Evolutionary conservation across 2,888 invertebrate genomes (phyloP).

Genomic region (Acanthococcus lagerstroemiae): DNA sequence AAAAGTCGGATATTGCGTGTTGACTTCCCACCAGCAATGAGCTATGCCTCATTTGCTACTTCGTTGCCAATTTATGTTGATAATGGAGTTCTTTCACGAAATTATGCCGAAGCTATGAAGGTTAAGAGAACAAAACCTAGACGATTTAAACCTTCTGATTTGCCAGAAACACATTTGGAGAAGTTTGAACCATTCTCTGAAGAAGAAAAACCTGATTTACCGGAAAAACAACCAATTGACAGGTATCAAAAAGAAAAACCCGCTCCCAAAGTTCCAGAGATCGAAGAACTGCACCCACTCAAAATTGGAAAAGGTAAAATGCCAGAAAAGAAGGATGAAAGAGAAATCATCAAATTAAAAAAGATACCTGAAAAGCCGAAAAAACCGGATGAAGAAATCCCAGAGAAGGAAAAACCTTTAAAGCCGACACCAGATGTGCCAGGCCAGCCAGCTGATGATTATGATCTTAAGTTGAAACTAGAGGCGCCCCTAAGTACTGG

Average conservation of each 20-base stretch:
- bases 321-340: conserved; percentile 38
- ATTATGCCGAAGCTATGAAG: conserved; percentile 39
- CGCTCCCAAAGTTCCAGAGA: conserved; percentile 42
- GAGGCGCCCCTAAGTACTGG: conserved; percentile 36
- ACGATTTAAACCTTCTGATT: conserved; percentile 35
- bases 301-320: conserved; percentile 48
- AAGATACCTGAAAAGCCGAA: conserved; percentile 38
- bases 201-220: conserved; percentile 37
- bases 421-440: conserved; percentile 37
- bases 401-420: conserved; percentile 35
- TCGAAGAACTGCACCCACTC: conserved; percentile 43
- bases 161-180: conserved; percentile 36
- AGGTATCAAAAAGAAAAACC: conserved; percentile 34
- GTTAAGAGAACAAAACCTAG: conserved; percentile 37
- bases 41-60: conserved; percentile 41
- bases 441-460: conserved; percentile 34
- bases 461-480: conserved; percentile 38
- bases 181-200: conserved; percentile 35
- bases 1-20: conserved; percentile 58
- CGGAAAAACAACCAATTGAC: conserved; percentile 36
- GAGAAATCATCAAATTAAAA: conserved; percentile 45
- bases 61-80: conserved; percentile 38
- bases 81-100: conserved; percentile 39
- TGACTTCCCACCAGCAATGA: conserved; percentile 43
- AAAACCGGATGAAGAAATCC: conserved; percentile 37